phyloP scores from a whole-genome alignment of 2,797 vertebrate genomes.

The Notolabrus celidotus region DNA sequence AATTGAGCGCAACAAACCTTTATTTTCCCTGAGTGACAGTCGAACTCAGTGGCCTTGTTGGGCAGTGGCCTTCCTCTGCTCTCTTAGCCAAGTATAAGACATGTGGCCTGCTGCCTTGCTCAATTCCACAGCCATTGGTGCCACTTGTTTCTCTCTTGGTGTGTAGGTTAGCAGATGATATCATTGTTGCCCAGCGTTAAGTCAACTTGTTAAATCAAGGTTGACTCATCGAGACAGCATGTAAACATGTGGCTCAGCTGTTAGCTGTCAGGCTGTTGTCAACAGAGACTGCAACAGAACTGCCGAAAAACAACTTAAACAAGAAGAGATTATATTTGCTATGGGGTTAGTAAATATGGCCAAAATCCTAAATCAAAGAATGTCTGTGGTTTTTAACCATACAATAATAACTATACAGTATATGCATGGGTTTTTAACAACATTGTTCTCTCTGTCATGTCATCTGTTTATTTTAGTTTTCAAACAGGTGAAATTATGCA shows the following conservation, averaged over 20 bases:
- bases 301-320: too few species aligned
- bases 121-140: slow-evolving; percentile 47
- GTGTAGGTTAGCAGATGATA: slow-evolving; percentile 46
- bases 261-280: slow-evolving; percentile 19
- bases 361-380: too few species aligned
- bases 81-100: slow-evolving; percentile 41
- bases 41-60: slow-evolving; percentile 46
- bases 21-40: slow-evolving; percentile 46
- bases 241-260: slow-evolving; percentile 23
- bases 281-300: not conserved
- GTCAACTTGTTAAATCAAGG: slow-evolving; percentile 30
- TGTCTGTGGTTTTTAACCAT: too few species aligned
- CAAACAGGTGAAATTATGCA: too few species aligned
- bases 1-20: slow-evolving; percentile 23
- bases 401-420: too few species aligned
- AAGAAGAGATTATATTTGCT: too few species aligned
- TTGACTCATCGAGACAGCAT: slow-evolving; percentile 36
- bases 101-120: slow-evolving; percentile 40
- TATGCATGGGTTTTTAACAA: too few species aligned
- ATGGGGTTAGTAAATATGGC: too few species aligned
- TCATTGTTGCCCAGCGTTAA: slow-evolving; percentile 43
- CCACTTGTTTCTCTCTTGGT: slow-evolving; percentile 35
- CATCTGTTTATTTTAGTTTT: too few species aligned
- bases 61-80: slow-evolving; percentile 40
- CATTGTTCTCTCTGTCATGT: too few species aligned